phyloP scores from a whole-genome alignment of 2,797 vertebrate genomes.

The Nyctibius grandis region DNA sequence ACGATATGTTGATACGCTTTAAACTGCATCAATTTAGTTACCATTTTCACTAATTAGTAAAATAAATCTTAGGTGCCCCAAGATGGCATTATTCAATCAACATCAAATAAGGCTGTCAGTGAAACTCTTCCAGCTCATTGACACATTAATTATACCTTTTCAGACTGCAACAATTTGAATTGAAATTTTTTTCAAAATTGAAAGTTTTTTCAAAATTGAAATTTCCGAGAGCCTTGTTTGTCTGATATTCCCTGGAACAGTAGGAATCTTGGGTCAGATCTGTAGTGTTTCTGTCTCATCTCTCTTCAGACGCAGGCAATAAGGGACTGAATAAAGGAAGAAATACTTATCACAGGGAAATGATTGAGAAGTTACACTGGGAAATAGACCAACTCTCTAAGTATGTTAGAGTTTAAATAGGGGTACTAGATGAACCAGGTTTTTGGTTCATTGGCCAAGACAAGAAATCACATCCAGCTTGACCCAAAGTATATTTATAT shows the following conservation, averaged over 20 bases:
- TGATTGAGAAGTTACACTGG: not conserved
- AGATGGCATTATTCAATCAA: conserved; percentile 12
- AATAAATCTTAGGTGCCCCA: not conserved
- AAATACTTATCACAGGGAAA: not conserved
- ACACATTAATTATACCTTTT: not conserved
- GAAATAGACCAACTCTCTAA: not conserved
- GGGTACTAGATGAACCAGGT: not conserved
- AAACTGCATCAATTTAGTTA: not conserved
- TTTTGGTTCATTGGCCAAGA: not conserved
- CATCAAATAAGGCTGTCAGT: not conserved
- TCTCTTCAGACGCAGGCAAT: not conserved
- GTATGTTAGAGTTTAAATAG: not conserved
- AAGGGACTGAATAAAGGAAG: not conserved
- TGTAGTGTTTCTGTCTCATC: rapidly evolving
- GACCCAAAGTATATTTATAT: not conserved
- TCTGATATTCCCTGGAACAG: not conserved
- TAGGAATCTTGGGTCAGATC: not conserved
- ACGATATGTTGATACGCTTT: not conserved
- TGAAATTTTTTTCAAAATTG: not conserved
- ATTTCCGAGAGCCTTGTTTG: not conserved
- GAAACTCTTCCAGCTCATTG: not conserved
- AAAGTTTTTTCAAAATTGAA: not conserved
- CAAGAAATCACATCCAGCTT: not conserved
- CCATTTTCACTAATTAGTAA: not conserved
- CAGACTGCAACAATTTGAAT: not conserved